Conservation (phyloP, 2,113 vertebrate genomes). For the Cnemophilus loriae region DNA sequence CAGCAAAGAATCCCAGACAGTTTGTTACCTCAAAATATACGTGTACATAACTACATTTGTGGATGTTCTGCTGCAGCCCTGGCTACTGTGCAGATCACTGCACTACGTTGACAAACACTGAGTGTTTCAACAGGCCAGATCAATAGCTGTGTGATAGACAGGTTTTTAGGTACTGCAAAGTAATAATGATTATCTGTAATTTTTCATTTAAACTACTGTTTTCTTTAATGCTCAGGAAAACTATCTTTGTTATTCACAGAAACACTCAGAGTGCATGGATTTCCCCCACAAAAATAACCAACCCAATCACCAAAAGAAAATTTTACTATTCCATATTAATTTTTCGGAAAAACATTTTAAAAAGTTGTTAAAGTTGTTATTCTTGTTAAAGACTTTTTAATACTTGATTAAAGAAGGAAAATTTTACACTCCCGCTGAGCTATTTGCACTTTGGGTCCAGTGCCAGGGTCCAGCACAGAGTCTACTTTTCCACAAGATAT, state of each 20-base stretch:
- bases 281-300: not conserved
- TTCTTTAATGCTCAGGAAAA: not conserved
- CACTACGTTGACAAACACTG: not conserved
- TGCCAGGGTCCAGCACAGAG: not conserved
- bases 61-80: not conserved
- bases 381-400: not conserved
- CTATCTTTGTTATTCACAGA: not conserved
- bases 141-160: not conserved
- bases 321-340: not conserved
- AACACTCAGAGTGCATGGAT: not conserved
- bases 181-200: not conserved
- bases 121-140: not conserved
- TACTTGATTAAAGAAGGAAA: not conserved
- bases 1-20: not conserved
- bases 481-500: not conserved
- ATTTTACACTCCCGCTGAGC: fast-evolving
- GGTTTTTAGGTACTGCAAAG: not conserved
- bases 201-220: not conserved
- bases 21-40: not conserved
- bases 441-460: not conserved
- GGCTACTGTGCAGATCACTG: not conserved
- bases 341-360: not conserved
- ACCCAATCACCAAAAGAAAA: not conserved
- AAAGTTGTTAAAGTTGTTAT: not conserved
- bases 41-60: not conserved